These are phyloP conservation scores for Seira ritae DNA, from an alignment of 2,888 invertebrate genomes.

Conservation along the genomic window DNA sequence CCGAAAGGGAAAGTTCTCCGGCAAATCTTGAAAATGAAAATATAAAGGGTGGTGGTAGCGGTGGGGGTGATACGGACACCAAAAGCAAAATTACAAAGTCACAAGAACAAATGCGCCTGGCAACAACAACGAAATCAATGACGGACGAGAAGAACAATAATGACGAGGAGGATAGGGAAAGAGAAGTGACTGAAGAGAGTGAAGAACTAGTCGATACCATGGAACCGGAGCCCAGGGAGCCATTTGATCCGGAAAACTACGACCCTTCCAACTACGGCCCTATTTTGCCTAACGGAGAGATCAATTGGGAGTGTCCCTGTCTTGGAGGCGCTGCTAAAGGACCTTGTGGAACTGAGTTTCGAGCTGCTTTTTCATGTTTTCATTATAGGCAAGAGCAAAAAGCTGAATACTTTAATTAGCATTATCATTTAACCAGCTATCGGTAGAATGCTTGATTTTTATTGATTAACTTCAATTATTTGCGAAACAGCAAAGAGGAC, in stretches of 20 bases:
- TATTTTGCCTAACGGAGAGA: constrained; percentile 88
- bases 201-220: constrained; percentile 35
- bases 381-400: constrained; percentile 83
- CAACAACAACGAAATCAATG: constrained; percentile 25
- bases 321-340: constrained; percentile 98
- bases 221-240: constrained; percentile 51
- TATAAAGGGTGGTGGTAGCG: background rate
- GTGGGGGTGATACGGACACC: background rate
- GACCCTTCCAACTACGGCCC: constrained; percentile 86
- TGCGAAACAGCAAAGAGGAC: constrained; percentile 82
- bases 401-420: too few relatives aligned
- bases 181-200: constrained; percentile 23
- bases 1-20: constrained; percentile 18
- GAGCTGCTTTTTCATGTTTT: constrained; percentile 96
- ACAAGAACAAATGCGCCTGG: constrained; percentile 37
- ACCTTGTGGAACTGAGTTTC: constrained; percentile 94
- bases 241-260: constrained; percentile 79
- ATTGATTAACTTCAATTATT: background rate
- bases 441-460: too few relatives aligned
- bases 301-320: constrained; percentile 98
- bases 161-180: constrained; percentile 24
- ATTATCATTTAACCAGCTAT: too few relatives aligned
- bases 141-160: too few relatives aligned
- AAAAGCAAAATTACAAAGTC: constrained; percentile 13
- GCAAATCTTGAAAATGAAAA: constrained; percentile 3